Evolutionary conservation across 1,140 invertebrate genomes (phyloP), one percentile per base, ranked within the genome.

Genomic region (Ips nitidus): DNA sequence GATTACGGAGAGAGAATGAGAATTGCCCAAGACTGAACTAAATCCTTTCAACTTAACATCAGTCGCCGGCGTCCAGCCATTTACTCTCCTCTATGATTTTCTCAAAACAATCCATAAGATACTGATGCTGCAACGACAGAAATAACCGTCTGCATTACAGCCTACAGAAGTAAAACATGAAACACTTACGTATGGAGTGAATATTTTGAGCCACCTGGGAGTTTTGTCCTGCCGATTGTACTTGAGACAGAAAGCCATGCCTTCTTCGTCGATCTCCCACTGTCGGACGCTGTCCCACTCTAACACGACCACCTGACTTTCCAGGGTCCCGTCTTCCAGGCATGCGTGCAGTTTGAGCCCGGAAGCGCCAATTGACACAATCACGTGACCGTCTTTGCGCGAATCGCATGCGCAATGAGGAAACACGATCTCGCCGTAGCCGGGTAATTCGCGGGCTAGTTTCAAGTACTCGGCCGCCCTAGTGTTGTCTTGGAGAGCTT

Each of bases 401-500:
- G 93, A 94, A 84, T 98, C 95, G 83, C 94, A 97, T n/a, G 89
- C 84, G 83, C 95, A 98, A 82, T 97, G 94, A 36, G 96, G 96
- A 83, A 98, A 97, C 42, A 94, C 91, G 36, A 98, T 86, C 76
- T 95, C 91, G 1, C 93, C 94, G 82, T 98, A 98, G 39, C 95
- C 96, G 68, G 92, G 91, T 66, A 98, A 83, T 75, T 91, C 87
- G 55, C 93, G 86, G 40, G 92, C 94, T 69, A 95, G 81, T 75
- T 92, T 90, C 55, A 98, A 84, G 82, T 97, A 98, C 86, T 98
- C 95, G 67, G 87, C 82, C 75, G 93, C 94, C 77, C 95, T 89
- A 38, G 90, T 89, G 52, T 90, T 87, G 78, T 98, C 95, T 80
- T 98, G 95, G 43, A 98, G 83, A 36, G 95, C 94, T 83, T 98